phyloP scores from a whole-genome alignment of 2,888 invertebrate species.

The Gortyna flavago region DNA sequence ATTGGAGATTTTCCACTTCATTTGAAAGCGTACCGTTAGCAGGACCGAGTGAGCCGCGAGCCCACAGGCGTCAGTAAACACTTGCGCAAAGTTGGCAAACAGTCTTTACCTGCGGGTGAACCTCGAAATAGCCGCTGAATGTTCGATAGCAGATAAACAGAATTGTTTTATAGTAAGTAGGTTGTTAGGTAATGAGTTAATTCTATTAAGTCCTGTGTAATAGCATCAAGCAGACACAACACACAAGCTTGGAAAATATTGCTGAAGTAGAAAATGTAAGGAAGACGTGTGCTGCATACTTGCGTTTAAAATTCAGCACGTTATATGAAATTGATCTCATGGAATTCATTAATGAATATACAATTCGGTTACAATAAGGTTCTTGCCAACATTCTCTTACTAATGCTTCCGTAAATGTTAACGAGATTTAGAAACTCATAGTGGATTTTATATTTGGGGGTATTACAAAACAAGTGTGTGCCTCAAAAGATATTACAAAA shows the following conservation, averaged over 20 bases:
- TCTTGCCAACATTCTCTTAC: background rate
- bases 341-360: background rate
- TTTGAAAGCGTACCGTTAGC: constrained; percentile 24
- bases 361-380: background rate
- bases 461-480: background rate
- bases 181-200: background rate
- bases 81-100: constrained; percentile 49
- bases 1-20: constrained; percentile 41
- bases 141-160: constrained; percentile 18
- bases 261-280: background rate
- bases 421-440: background rate
- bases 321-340: background rate
- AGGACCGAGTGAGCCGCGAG: constrained; percentile 29
- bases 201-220: background rate
- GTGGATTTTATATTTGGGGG: background rate
- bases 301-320: no score
- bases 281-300: background rate
- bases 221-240: background rate
- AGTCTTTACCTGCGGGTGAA: constrained; percentile 34
- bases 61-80: constrained; percentile 41
- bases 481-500: background rate
- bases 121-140: constrained; percentile 7
- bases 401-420: background rate
- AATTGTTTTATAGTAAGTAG: background rate
- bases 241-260: background rate